These are phyloP conservation scores for Sarcoramphus papa DNA, from an alignment of 2,797 vertebrate species.

Conservation along the genomic window DNA sequence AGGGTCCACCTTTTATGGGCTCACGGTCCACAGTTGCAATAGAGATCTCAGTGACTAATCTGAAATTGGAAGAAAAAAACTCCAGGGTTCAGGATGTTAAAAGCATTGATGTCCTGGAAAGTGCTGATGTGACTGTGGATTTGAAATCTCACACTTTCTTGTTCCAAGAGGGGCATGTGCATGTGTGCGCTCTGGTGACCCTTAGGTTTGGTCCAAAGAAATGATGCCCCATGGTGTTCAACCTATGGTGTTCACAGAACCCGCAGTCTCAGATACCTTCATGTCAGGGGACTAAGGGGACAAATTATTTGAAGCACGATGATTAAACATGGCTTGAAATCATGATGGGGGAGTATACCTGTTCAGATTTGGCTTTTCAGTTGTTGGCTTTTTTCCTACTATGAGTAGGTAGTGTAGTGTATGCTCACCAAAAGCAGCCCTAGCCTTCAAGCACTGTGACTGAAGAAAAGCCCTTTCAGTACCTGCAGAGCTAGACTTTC, in stretches of 20 bases:
- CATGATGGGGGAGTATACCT: not conserved
- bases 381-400: not conserved
- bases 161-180: not conserved
- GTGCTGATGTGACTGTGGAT: not conserved
- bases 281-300: not conserved
- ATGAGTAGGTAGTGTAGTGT: not conserved
- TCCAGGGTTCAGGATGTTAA: not conserved
- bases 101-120: not conserved
- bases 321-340: not conserved
- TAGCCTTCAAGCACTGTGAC: not conserved
- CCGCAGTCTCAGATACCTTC: not conserved
- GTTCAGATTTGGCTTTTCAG: not conserved
- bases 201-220: not conserved
- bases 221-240: not conserved
- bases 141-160: not conserved
- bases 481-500: not conserved
- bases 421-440: not conserved
- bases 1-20: not conserved
- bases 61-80: not conserved
- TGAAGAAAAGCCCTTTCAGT: not conserved
- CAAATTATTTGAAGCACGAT: not conserved
- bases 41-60: not conserved
- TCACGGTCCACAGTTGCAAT: not conserved
- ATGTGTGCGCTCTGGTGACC: not conserved
- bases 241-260: not conserved